These are phyloP conservation scores for Labrus mixtus DNA, from an alignment of 2,113 vertebrate genomes.

Conservation along the genomic window DNA sequence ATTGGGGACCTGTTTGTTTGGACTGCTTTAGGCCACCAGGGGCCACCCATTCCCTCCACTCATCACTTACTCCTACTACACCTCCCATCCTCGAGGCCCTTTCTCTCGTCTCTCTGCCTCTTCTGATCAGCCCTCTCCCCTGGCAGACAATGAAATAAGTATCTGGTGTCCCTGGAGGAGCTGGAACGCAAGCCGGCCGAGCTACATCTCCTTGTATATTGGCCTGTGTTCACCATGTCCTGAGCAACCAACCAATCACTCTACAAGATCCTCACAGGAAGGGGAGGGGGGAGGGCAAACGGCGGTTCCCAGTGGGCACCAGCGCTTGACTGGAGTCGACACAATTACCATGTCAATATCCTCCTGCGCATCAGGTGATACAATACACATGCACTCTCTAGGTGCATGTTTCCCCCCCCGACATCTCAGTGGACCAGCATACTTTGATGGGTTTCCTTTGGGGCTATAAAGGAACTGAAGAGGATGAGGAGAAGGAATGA, in stretches of 20 bases:
- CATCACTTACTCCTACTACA: constrained; percentile 61
- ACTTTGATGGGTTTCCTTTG: constrained; percentile 79
- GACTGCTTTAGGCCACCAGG: constrained; percentile 69
- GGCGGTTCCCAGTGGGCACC: constrained; percentile 89
- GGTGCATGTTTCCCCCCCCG: constrained; percentile 85
- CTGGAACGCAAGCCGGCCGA: constrained; percentile 67
- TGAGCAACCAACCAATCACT: constrained; percentile 94
- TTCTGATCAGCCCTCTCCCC: constrained; percentile 81
- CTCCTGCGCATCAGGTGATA: constrained; percentile 87
- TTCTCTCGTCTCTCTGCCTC: constrained; percentile 64
- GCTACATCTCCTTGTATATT: constrained; percentile 91
- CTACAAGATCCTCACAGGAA: constrained; percentile 86
- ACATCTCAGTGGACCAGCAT: constrained; percentile 86
- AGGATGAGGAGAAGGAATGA: constrained; percentile 51
- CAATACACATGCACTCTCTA: constrained; percentile 79
- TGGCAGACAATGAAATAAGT: constrained; percentile 92
- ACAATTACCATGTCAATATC: constrained; percentile 98
- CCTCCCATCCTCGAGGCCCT: constrained; percentile 63
- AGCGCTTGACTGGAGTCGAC: constrained; percentile 89
- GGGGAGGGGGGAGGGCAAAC: constrained; percentile 61
- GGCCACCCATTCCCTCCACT: constrained; percentile 62
- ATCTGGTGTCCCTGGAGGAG: constrained; percentile 90
- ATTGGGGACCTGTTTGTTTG: constrained; percentile 77
- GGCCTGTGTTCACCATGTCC: constrained; percentile 91
- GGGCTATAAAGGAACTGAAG: constrained; percentile 64